Conservation (phyloP, 53 echinoderm and acorn worm genomes). For the Patiria pectinifera region DNA sequence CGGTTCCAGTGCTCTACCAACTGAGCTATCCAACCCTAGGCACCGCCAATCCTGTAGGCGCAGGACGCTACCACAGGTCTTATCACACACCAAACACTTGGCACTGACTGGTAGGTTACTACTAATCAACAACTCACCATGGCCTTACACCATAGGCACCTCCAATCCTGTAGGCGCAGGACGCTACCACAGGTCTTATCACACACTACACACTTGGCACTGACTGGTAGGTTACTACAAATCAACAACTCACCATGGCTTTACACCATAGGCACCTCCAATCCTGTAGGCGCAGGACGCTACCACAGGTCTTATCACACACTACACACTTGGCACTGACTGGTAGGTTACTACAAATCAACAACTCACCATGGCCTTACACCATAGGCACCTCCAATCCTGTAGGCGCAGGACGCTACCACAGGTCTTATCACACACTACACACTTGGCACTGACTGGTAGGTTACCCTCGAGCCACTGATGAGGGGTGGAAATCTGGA, state of each 20-base stretch:
- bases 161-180: too few relatives aligned
- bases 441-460: constrained; percentile 98
- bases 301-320: constrained; percentile 92
- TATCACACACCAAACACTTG: constrained; percentile 63
- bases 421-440: constrained; percentile 96
- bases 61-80: constrained; percentile 93
- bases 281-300: constrained; percentile 92
- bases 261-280: constrained; percentile 57
- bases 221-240: too few relatives aligned
- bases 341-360: too few relatives aligned
- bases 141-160: too few relatives aligned
- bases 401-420: constrained; percentile 94
- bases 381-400: constrained; percentile 95
- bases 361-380: constrained; percentile 91
- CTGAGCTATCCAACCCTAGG: too few relatives aligned
- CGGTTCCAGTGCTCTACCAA: too few relatives aligned
- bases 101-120: too few relatives aligned
- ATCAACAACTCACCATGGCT: too few relatives aligned
- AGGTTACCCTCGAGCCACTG: constrained; percentile 98
- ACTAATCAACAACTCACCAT: too few relatives aligned
- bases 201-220: too few relatives aligned
- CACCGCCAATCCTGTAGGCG: constrained; percentile 91
- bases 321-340: constrained; percentile 1
- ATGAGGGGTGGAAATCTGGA: constrained; percentile 93
- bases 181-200: too few relatives aligned